Evolutionary conservation across 64 coral and sea anemone species (phyloP).

Genomic region (Anthopleura sola): DNA sequence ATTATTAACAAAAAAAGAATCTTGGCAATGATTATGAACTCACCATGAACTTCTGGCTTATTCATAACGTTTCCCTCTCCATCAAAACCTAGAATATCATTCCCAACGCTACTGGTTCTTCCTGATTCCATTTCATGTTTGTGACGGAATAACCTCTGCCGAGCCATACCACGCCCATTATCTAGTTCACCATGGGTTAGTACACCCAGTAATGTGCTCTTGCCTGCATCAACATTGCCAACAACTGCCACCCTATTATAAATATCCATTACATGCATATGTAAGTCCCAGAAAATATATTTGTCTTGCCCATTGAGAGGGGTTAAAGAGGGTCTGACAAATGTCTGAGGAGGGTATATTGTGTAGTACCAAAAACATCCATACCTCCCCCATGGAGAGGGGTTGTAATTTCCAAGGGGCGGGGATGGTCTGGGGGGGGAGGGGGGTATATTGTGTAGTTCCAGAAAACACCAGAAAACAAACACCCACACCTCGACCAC

Average conservation of each 20-base stretch:
- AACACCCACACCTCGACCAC: too few species aligned
- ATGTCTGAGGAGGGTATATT: too few species aligned
- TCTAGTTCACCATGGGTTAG: slow-evolving; percentile 97
- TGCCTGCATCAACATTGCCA: slow-evolving; percentile 98
- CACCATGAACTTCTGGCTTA: slow-evolving; percentile 92
- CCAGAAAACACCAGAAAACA: too few species aligned
- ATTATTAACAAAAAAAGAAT: neutral
- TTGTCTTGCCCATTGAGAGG: too few species aligned
- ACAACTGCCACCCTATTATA: slow-evolving; percentile 84
- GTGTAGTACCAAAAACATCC: too few species aligned
- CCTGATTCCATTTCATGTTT: slow-evolving; percentile 99
- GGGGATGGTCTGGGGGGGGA: too few species aligned
- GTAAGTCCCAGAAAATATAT: too few species aligned
- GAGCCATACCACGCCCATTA: slow-evolving; percentile 90
- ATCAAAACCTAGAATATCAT: slow-evolving; percentile 98
- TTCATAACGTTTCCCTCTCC: slow-evolving; percentile 92
- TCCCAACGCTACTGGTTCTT: slow-evolving; percentile 95
- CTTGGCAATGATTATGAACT: neutral
- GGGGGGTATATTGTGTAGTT: too few species aligned
- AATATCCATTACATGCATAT: neutral
- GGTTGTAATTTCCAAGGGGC: too few species aligned
- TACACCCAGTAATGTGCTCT: slow-evolving; percentile 94
- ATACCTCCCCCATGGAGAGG: too few species aligned
- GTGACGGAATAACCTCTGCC: slow-evolving; percentile 82
- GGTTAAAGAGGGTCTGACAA: too few species aligned